phyloP scores from a whole-genome alignment of 2,113 vertebrate species.

The Propithecus coquereli region DNA sequence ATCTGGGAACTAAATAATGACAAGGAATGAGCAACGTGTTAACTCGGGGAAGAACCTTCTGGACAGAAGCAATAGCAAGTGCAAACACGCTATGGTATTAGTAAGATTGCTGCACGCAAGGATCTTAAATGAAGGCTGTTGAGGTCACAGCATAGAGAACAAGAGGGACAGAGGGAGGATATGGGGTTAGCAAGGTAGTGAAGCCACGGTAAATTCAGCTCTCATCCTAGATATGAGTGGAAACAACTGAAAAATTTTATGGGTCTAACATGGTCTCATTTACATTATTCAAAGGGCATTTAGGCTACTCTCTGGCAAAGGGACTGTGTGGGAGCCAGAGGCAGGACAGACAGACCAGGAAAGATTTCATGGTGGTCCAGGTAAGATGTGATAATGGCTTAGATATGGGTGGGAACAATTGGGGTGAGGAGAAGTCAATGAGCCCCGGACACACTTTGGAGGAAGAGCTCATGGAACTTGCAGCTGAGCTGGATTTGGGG shows the following conservation, averaged over 20 bases:
- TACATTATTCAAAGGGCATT: background rate
- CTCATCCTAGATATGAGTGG: background rate
- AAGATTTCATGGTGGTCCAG: background rate
- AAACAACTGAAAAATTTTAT: background rate
- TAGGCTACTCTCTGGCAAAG: background rate
- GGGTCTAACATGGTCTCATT: background rate
- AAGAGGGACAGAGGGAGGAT: background rate
- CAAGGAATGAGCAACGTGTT: background rate
- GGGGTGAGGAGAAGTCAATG: too few species aligned
- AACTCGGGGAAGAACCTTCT: background rate
- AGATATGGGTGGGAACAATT: accelerated
- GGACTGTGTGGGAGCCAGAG: background rate
- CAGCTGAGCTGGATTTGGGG: background rate
- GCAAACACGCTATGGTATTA: accelerated
- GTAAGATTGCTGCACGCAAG: background rate
- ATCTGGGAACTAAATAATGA: background rate
- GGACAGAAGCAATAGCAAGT: background rate
- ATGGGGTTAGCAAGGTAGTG: accelerated
- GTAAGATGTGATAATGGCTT: background rate
- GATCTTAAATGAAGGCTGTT: background rate
- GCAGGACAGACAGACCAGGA: background rate
- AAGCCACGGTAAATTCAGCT: background rate
- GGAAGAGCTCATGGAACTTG: background rate
- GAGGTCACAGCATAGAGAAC: background rate
- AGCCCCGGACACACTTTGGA: background rate